These are phyloP conservation scores for Ciconia nigra DNA, from an alignment of 2,797 vertebrate genomes.

Conservation along the genomic window DNA sequence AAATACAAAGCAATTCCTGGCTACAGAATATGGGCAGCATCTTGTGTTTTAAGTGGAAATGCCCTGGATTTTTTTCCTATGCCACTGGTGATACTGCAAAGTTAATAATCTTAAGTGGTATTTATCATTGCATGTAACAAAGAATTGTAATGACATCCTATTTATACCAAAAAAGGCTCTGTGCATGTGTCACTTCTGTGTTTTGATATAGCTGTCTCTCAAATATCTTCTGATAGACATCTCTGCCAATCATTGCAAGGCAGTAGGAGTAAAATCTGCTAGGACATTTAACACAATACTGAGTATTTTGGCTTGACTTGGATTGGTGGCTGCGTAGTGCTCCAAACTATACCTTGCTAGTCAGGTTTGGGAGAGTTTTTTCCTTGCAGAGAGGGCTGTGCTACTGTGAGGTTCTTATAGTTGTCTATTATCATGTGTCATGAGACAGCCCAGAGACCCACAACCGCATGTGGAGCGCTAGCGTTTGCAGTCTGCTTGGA, in stretches of 20 bases:
- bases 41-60: not conserved
- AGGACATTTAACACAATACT: not conserved
- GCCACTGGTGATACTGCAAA: not conserved
- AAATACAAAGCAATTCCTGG: not conserved
- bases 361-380: not conserved
- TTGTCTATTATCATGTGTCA: accelerated
- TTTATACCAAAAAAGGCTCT: not conserved
- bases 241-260: not conserved
- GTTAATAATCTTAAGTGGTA: not conserved
- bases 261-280: constrained; percentile 32
- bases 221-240: not conserved
- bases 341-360: not conserved
- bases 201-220: constrained; percentile 12
- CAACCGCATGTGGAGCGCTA: accelerated
- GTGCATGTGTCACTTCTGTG: not conserved
- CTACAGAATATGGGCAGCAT: not conserved
- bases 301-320: not conserved
- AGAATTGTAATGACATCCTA: not conserved
- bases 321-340: not conserved
- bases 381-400: not conserved
- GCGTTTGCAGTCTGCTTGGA: not conserved
- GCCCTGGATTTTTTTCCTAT: not conserved
- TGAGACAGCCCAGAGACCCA: not conserved
- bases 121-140: not conserved
- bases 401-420: not conserved